Base-by-base conservation (phyloP, 2,888 invertebrate species). In the Spodoptera exigua region DNA sequence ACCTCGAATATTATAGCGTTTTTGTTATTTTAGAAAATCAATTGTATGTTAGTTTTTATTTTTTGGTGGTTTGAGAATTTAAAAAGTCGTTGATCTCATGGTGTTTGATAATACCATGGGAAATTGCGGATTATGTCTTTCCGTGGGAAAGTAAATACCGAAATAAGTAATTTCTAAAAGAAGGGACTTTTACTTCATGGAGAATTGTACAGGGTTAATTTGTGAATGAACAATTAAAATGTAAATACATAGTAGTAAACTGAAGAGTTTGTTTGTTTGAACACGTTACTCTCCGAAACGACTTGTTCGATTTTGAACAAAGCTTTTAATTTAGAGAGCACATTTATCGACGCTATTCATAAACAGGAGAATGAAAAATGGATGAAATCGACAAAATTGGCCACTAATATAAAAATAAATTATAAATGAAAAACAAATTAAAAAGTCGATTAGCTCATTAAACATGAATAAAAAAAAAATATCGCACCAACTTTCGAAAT, bases 71-170 rank as follows among this genome's bases (percentile, higher is more conserved):
- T 52, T 56, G 66, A 40, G 49, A 70, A 64, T 21, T 64, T 64
- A 51, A 64, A 49, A 64, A 4, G 11, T 64, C 34, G 48, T 37
- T 13, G 45, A 45, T 67, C 71, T 52, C 47, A 64, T 52, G 40
- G 43, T 34, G 64, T 70, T 70, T 67, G 52, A 49, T 41, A 67
- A 67, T 41, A 52, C 56, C 65, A 52, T 67, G 65, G 39, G 66
- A 63, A 67, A 13, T 62, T 32, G 54, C 56, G 57, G 43, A 45
- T 62, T 51, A 62, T 45, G 41, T 36, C 57, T 64, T 64, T 65
- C 48, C 41, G 67, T 71, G 67, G 41, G 71, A 71, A 56, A 52
- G 53, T 34, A 47, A 52, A 57, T 34, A 47, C 65, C 51, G 34
- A 67, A 67, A 70, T 71, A 64, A 56, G 48, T 36, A 47, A 47